A percentile compares a stretch with the other conserved stretches of the same genome.
Evolutionary conservation across 2,888 invertebrate genomes (phyloP).

Genomic region (Meiosimyza platycephala): DNA sequence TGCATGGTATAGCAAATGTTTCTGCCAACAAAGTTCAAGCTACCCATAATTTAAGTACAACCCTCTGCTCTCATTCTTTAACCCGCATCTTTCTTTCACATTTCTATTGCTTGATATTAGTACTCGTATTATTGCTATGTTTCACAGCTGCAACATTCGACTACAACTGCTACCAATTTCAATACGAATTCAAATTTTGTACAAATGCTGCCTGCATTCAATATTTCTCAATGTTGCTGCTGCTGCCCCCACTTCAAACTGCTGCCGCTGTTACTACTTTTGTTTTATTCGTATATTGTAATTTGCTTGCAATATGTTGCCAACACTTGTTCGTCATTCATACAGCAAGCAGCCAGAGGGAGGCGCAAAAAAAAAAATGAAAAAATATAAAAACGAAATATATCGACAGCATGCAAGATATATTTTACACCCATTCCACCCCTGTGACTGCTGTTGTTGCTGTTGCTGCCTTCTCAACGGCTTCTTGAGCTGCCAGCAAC

Average conservation of each 20-base stretch:
- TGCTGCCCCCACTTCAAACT: constrained; percentile 17
- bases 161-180: constrained; percentile 5
- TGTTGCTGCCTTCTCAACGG: constrained; percentile 20
- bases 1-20: no score
- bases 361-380: neutral
- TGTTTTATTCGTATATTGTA: constrained; percentile 18
- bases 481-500: constrained; percentile 48
- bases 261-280: neutral
- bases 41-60: no score
- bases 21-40: no score
- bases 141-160: constrained; percentile 18
- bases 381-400: neutral
- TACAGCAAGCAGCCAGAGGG: constrained; percentile 38
- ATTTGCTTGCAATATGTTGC: constrained; percentile 49
- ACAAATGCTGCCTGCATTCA: constrained; percentile 39
- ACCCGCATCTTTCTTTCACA: no score
- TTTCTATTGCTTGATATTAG: no score
- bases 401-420: constrained; percentile 15
- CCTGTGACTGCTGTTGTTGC: neutral
- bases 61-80: no score
- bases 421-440: no score
- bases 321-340: constrained; percentile 65
- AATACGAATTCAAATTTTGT: constrained; percentile 27
- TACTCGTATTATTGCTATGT: no score
- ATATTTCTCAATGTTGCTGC: constrained; percentile 30